Evolutionary conservation across 2,888 invertebrate species (phyloP).

Genomic region (Scaptodrosophila latifasciaeformis): DNA sequence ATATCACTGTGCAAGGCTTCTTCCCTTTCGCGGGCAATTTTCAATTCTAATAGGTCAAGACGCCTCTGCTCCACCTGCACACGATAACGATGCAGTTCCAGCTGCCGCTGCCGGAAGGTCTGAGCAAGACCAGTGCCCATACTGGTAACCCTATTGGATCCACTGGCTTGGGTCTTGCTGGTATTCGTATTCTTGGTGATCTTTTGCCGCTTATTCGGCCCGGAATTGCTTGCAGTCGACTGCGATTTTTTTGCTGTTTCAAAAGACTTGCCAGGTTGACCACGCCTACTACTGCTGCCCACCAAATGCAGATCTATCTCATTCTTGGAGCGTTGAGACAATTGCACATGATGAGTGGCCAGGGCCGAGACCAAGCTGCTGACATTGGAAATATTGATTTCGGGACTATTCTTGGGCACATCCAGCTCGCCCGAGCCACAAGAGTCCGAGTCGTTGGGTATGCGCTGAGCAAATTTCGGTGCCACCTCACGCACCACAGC

Average conservation of each 20-base stretch:
- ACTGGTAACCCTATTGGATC: no score
- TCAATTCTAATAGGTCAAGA: conserved; percentile 57
- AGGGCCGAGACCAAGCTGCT: not conserved
- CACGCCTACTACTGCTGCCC: not conserved
- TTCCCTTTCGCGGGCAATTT: conserved; percentile 59
- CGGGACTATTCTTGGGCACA: conserved; percentile 24
- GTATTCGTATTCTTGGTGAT: not conserved
- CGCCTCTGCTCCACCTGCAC: conserved; percentile 62
- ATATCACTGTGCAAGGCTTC: conserved; percentile 56
- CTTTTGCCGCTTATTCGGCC: no score
- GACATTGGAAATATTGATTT: conserved; percentile 10
- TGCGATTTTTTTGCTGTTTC: not conserved
- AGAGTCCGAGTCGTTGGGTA: conserved; percentile 42
- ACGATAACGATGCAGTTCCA: conserved; percentile 59
- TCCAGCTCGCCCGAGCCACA: conserved; percentile 35
- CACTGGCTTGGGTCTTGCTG: not conserved
- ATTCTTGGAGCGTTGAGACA: no score
- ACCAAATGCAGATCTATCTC: no score
- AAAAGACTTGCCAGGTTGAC: conserved; percentile 18
- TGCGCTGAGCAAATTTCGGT: conserved; percentile 47
- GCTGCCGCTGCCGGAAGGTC: conserved; percentile 53
- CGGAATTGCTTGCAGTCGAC: not conserved
- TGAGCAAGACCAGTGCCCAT: conserved; percentile 10
- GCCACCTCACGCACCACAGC: conserved; percentile 52
- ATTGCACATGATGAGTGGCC: no score